Evolutionary conservation across 2,113 vertebrate species (phyloP).

Genomic region (Limanda limanda): DNA sequence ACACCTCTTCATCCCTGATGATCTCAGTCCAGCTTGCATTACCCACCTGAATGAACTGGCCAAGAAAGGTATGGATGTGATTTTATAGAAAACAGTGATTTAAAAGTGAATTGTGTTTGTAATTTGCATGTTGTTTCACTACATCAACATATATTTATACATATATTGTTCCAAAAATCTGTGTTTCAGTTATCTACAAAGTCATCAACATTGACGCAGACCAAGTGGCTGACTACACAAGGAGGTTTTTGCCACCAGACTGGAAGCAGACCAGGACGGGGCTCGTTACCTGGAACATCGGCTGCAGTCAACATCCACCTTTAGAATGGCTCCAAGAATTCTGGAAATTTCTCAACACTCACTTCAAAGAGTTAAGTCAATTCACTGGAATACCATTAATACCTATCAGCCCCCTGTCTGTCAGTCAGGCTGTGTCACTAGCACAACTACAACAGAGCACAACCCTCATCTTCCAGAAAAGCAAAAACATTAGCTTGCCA

Average conservation of each 20-base stretch:
- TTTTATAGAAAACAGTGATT: background rate
- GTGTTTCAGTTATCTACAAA: conserved; percentile 77
- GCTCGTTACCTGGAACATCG: conserved; percentile 79
- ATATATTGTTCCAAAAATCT: background rate
- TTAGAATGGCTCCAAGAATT: conserved; percentile 82
- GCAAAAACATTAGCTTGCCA: conserved; percentile 71
- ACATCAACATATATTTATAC: background rate
- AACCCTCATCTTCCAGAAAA: conserved; percentile 80
- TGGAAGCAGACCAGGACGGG: conserved; percentile 69
- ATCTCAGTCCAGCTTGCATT: conserved; percentile 72
- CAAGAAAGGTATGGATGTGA: conserved; percentile 60
- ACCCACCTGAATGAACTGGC: conserved; percentile 77
- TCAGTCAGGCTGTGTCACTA: conserved; percentile 57
- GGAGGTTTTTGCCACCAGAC: conserved; percentile 76
- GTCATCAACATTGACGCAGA: conserved; percentile 75
- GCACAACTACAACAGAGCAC: conserved; percentile 76
- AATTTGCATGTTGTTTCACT: conserved; percentile 6
- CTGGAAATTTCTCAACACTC: conserved; percentile 84
- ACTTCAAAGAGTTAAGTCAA: conserved; percentile 68
- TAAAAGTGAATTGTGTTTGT: background rate
- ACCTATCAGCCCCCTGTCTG: conserved; percentile 70
- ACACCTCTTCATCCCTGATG: conserved; percentile 78
- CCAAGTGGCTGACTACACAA: conserved; percentile 66
- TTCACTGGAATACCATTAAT: conserved; percentile 84
- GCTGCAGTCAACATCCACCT: conserved; percentile 76